A percentile compares a stretch with the other conserved stretches of the same genome.
Evolutionary conservation across 1,140 invertebrate genomes (phyloP).

Genomic region (Pogonus chalceus): DNA sequence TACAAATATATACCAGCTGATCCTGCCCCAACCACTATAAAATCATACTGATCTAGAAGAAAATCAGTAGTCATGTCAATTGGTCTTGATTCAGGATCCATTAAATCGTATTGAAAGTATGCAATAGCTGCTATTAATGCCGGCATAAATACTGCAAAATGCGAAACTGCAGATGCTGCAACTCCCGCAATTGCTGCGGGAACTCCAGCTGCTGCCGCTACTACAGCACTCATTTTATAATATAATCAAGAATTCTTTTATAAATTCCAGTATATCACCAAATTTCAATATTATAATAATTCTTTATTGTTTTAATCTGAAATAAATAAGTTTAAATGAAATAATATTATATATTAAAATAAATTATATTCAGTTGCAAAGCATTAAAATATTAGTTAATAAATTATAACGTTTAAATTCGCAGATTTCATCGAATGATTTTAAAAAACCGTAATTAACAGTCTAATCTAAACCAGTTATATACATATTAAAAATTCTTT

Average conservation of each 20-base stretch:
- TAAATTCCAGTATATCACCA: slow-evolving; percentile 19
- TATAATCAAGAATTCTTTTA: no score
- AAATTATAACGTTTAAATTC: no score
- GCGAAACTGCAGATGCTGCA: slow-evolving; percentile 38
- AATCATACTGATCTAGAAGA: slow-evolving; percentile 66
- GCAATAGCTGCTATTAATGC: slow-evolving; percentile 67
- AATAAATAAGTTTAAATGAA: no score
- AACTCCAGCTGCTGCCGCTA: neutral
- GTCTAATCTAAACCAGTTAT: no score
- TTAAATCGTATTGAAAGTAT: slow-evolving; percentile 67
- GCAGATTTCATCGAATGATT: no score
- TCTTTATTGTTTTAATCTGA: no score
- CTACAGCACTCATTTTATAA: neutral
- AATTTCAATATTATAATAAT: no score
- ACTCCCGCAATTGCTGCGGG: slow-evolving; percentile 28
- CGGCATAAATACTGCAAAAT: slow-evolving; percentile 66
- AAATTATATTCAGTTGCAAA: no score
- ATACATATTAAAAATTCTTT: no score
- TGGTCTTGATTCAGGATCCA: slow-evolving; percentile 63
- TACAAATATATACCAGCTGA: slow-evolving; percentile 61
- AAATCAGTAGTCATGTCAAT: slow-evolving; percentile 53
- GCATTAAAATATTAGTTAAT: no score
- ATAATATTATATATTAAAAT: no score
- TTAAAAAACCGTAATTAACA: no score
- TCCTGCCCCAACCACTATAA: slow-evolving; percentile 85